Conservation (phyloP, 2,888 invertebrate genomes). For the Carabus problematicus region DNA sequence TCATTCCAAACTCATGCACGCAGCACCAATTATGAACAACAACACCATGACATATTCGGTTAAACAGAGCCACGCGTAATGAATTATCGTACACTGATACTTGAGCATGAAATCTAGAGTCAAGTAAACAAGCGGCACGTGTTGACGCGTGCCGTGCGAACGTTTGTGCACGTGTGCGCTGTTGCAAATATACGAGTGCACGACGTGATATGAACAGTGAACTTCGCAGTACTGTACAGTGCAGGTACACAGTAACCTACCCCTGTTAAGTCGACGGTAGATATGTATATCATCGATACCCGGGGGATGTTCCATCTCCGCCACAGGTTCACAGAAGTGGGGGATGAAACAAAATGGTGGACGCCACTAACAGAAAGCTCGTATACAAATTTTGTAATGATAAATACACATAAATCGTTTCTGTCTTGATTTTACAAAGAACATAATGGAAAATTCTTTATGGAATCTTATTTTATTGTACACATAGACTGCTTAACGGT, state of each 20-base stretch:
- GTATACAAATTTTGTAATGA: background rate
- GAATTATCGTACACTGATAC: constrained; percentile 18
- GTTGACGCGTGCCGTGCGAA: constrained; percentile 24
- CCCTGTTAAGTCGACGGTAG: background rate
- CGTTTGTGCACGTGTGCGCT: constrained; percentile 5
- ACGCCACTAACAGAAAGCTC: background rate
- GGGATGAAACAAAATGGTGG: constrained; percentile 2
- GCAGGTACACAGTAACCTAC: no score
- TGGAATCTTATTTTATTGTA: no score
- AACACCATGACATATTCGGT: background rate
- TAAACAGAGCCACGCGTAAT: constrained; percentile 20
- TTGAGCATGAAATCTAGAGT: constrained; percentile 15
- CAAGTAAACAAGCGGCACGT: constrained; percentile 34
- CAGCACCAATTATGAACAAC: background rate
- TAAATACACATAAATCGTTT: background rate
- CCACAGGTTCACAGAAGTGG: background rate
- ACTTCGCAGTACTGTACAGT: no score
- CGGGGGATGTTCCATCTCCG: background rate
- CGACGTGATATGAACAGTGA: background rate
- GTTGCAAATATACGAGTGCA: background rate
- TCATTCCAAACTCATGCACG: constrained; percentile 1
- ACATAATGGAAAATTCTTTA: no score
- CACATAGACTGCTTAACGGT: no score
- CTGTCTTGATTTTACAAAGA: no score
- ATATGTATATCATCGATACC: constrained; percentile 16